Conservation (phyloP, 2,113 vertebrate species). For the Dascyllus trimaculatus region DNA sequence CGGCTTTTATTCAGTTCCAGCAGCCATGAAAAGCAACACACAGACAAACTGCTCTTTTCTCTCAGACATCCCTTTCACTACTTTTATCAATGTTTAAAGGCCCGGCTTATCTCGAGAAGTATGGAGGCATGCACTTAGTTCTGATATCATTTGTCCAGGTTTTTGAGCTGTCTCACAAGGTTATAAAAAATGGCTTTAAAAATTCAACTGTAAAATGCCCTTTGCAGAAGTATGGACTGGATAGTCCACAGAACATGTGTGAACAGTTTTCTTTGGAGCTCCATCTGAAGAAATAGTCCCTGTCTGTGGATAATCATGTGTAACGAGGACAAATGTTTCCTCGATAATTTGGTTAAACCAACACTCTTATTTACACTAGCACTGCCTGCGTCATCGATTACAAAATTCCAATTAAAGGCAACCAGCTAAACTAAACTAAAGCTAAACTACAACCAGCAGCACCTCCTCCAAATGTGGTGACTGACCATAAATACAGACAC, state of each 20-base stretch:
- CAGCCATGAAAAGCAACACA: conserved; percentile 37
- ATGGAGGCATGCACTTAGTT: background rate
- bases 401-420: conserved; percentile 31
- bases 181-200: background rate
- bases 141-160: background rate
- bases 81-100: conserved; percentile 15
- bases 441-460: conserved; percentile 39
- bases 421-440: too few species aligned
- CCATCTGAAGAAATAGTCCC: background rate
- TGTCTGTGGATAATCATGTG: background rate
- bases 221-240: too few species aligned
- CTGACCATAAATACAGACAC: conserved; percentile 33
- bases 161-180: background rate
- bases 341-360: background rate
- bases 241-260: background rate
- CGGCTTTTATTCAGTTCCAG: conserved; percentile 43
- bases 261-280: conserved; percentile 5
- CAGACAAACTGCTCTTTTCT: conserved; percentile 1
- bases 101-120: background rate
- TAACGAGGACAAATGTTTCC: conserved; percentile 2
- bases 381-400: background rate
- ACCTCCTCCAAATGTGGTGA: conserved; percentile 42
- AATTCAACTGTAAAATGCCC: background rate
- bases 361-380: background rate
- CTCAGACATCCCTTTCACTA: background rate